These are phyloP conservation scores for Athalia rosae DNA, from an alignment of 2,888 invertebrate species.

Conservation along the genomic window DNA sequence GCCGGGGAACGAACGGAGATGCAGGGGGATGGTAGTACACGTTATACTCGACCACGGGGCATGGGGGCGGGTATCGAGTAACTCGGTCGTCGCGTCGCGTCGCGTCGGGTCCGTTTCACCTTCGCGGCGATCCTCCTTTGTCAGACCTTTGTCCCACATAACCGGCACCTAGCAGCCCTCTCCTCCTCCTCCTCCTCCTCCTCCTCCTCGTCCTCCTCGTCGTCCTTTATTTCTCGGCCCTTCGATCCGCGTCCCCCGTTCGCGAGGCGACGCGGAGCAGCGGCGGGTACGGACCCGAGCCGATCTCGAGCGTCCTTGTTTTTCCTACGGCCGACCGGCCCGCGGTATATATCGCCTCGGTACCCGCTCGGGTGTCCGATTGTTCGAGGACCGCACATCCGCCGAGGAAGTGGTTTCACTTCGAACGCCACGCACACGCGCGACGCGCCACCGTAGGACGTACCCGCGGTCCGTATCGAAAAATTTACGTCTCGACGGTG, in stretches of 20 bases:
- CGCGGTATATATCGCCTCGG: background rate
- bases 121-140: constrained; percentile 52
- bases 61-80: constrained; percentile 33
- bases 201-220: constrained; percentile 5
- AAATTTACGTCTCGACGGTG: background rate
- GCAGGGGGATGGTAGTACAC: too few species aligned
- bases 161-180: constrained; percentile 7
- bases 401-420: constrained; percentile 63
- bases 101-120: constrained; percentile 37
- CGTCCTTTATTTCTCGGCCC: background rate
- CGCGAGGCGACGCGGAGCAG: background rate
- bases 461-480: background rate
- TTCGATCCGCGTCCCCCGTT: background rate
- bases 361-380: constrained; percentile 66
- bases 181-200: background rate
- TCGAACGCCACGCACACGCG: constrained; percentile 13
- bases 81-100: constrained; percentile 31
- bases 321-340: constrained; percentile 11
- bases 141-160: constrained; percentile 59
- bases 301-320: constrained; percentile 12
- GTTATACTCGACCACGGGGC: background rate
- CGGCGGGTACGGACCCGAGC: background rate
- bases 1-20: background rate
- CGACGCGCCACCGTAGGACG: background rate
- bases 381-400: constrained; percentile 67